phyloP scores from a whole-genome alignment of 53 echinoderm and acorn worm species.

The Actinopyga echinites region DNA sequence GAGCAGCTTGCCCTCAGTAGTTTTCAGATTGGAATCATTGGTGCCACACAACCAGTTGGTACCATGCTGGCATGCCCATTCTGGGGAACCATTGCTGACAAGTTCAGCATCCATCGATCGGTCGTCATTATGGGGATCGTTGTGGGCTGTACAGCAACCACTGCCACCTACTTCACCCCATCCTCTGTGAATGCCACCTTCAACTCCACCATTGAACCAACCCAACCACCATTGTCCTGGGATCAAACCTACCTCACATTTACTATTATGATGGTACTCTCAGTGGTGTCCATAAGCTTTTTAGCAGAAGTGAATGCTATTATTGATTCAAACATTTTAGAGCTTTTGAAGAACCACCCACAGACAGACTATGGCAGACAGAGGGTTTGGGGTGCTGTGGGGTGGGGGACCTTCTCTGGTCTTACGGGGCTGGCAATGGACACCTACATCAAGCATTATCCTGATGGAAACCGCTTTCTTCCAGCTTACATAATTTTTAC shows the following conservation, averaged over 20 bases:
- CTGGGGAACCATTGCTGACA: constrained; percentile 87
- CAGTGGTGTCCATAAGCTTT: not conserved
- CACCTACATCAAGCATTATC: constrained; percentile 28
- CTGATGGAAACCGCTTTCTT: constrained; percentile 41
- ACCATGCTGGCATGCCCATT: constrained; percentile 62
- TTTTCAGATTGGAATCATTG: constrained; percentile 79
- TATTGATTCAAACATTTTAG: constrained; percentile 20
- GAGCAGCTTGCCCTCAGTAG: constrained; percentile 74
- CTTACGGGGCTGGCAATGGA: constrained; percentile 69
- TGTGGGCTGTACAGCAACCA: not conserved
- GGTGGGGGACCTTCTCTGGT: constrained; percentile 58
- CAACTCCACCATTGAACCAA: not conserved
- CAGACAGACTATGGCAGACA: constrained; percentile 58
- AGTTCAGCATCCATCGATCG: constrained; percentile 70
- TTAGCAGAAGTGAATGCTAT: constrained; percentile 9
- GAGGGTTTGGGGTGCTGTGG: constrained; percentile 74
- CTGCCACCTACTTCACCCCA: constrained; percentile 39
- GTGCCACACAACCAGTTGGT: constrained; percentile 73
- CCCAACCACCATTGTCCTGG: constrained; percentile 19
- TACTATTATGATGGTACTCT: constrained; percentile 8
- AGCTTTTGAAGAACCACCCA: constrained; percentile 21
- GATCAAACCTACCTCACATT: constrained; percentile 12
- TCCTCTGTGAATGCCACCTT: not conserved
- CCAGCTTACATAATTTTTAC: constrained; percentile 57
- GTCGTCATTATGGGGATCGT: constrained; percentile 51